These are phyloP conservation scores for Philypnodon macrostomus DNA, from an alignment of 2,797 vertebrate species.

Conservation along the genomic window DNA sequence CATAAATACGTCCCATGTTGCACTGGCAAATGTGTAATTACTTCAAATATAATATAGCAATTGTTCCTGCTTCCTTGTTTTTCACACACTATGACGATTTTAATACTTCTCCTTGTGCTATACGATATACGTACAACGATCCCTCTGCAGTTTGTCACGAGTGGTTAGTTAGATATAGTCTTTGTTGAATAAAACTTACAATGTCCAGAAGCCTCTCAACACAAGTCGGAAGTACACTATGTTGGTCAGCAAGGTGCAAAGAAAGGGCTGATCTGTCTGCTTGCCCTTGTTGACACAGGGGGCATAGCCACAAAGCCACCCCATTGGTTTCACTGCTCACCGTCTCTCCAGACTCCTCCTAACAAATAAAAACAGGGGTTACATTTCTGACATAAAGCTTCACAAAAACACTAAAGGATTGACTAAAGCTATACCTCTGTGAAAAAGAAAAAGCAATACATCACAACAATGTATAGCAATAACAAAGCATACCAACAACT, in stretches of 20 bases:
- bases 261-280: conserved; percentile 72
- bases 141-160: too few species aligned
- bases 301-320: conserved; percentile 84
- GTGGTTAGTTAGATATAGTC: background rate
- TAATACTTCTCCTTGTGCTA: conserved; percentile 5
- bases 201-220: conserved; percentile 79
- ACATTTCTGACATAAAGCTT: background rate
- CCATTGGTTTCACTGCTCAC: conserved; percentile 78
- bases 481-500: background rate
- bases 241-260: conserved; percentile 77
- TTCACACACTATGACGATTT: conserved; percentile 2
- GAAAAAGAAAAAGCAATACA: background rate
- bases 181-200: conserved; percentile 63
- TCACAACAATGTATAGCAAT: background rate
- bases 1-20: conserved; percentile 27
- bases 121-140: background rate
- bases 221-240: conserved; percentile 80
- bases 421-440: too few species aligned
- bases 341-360: conserved; percentile 89
- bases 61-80: conserved; percentile 10
- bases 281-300: conserved; percentile 87
- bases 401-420: background rate
- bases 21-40: conserved; percentile 1
- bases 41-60: background rate
- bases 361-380: conserved; percentile 25